phyloP scores from a whole-genome alignment of 2,797 vertebrate species.

The Mionectes olivaceus region DNA sequence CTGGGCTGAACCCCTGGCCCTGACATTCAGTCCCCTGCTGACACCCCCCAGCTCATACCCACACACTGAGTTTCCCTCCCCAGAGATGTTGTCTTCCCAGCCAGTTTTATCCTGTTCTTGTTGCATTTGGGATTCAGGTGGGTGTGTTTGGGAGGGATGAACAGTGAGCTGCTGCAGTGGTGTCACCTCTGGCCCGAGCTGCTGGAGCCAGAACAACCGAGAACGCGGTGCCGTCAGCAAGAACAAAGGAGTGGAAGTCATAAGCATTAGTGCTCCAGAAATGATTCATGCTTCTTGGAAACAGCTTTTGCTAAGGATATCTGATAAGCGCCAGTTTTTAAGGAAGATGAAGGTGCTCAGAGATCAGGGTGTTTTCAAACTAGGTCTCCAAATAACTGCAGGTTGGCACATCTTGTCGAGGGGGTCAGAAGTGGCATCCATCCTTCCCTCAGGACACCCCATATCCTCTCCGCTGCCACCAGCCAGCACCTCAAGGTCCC shows the following conservation, averaged over 20 bases:
- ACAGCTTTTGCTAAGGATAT: not conserved
- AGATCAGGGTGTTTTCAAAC: not conserved
- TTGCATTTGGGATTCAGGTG: not conserved
- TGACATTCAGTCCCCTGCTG: not conserved
- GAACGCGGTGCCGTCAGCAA: not conserved
- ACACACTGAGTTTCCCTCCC: not conserved
- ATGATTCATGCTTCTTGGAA: slow-evolving; percentile 52
- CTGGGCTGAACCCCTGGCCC: not conserved
- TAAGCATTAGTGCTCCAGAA: slow-evolving; percentile 23
- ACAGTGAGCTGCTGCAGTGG: not conserved
- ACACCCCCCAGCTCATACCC: not conserved
- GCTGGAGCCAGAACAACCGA: not conserved
- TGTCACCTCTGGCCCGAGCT: not conserved
- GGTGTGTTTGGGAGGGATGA: not conserved
- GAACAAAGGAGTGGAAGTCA: slow-evolving; percentile 49
- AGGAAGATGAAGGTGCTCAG: not conserved
- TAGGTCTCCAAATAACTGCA: not conserved
- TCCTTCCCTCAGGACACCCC: not conserved
- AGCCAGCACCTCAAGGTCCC: not conserved
- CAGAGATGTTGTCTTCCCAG: not conserved
- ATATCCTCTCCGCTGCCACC: not conserved
- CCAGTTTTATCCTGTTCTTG: not conserved
- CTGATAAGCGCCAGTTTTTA: not conserved
- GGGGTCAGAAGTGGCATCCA: not conserved
- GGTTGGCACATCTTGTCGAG: accelerated